Evolutionary conservation across 2,888 invertebrate species (phyloP).

Genomic region (Drosophila stalkeri): DNA sequence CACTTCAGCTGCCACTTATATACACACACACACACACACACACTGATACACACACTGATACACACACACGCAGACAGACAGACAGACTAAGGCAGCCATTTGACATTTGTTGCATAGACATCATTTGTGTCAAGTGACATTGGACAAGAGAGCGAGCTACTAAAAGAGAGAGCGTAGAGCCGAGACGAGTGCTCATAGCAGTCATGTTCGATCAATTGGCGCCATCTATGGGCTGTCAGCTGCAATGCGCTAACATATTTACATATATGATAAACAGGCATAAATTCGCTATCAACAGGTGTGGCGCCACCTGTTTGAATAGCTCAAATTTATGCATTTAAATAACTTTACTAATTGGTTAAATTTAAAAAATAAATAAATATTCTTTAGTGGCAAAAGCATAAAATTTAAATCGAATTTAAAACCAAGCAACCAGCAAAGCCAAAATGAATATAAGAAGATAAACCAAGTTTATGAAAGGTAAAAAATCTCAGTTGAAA

Average conservation of each 20-base stretch:
- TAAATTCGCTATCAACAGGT: slow-evolving; percentile 14
- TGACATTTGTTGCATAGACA: slow-evolving; percentile 53
- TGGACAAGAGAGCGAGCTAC: neutral
- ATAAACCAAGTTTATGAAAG: neutral
- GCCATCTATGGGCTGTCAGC: slow-evolving; percentile 6
- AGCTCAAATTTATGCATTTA: neutral
- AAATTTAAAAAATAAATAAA: neutral
- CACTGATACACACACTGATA: slow-evolving; percentile 6
- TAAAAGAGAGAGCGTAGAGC: neutral
- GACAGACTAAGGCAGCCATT: slow-evolving; percentile 12
- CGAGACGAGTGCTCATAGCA: slow-evolving; percentile 11
- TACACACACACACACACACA: slow-evolving; percentile 28
- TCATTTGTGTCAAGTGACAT: slow-evolving; percentile 36
- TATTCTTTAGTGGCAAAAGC: neutral
- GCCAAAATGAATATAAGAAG: neutral
- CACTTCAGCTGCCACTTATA: slow-evolving; percentile 47
- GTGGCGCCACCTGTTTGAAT: slow-evolving; percentile 2
- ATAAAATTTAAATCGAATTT: neutral
- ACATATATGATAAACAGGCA: neutral
- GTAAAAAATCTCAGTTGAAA: neutral
- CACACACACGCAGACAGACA: slow-evolving; percentile 4
- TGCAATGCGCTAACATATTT: neutral
- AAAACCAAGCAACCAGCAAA: neutral
- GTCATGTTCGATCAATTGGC: slow-evolving; percentile 24
- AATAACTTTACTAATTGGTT: neutral